Base-by-base conservation (phyloP, 2,113 vertebrate species). In the Capreolus pygargus region DNA sequence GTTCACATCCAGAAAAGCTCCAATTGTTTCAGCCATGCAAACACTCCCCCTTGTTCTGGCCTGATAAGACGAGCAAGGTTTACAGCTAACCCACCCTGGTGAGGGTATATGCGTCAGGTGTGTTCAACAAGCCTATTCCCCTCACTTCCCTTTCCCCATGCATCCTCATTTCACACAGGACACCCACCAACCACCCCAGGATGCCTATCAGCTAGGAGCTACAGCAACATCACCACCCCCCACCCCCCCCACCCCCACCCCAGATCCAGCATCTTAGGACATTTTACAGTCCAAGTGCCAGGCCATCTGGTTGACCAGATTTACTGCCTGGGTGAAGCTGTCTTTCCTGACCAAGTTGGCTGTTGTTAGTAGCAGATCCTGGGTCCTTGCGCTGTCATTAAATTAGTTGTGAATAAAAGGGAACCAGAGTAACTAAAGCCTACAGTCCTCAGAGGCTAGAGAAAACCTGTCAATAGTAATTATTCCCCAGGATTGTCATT, bases 251-350 rank as follows among this genome's bases (percentile, higher is more conserved):
- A 43, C 14, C 45, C 57, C 30, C 0, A 11, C 70, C 39, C 70
- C 1, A 0, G 39, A 93, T 94, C 89, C 91, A 61, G 52, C 28
- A 52, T 39, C 23, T 19, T 45, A 36, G 89, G 70, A 93, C 89
- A 81, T 5, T 47, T 86, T 79, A 43, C 36, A 11, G 21, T 60
- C n/a, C 78, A 84, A 61, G 55, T 95, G 94, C 97, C 94, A 89
- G 36, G 82, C 96, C 96, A 97, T 94, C 86, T 95, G 92, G 91
- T 36, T 82, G 85, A 88, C 92, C 92, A 95, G 95, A 96, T 96
- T 94, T 86, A 64, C 67, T 58, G 90, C 64, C 89, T 92, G 45
- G 85, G 92, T 90, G 84, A 90, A 96, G 95, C 93, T 15, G 16
- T 82, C 54, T 96, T 91, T 96, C 95, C 96, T 43, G 81, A 96